These are phyloP conservation scores for Serranus cabrilla DNA, from an alignment of 2,797 vertebrate species.

Conservation along the genomic window DNA sequence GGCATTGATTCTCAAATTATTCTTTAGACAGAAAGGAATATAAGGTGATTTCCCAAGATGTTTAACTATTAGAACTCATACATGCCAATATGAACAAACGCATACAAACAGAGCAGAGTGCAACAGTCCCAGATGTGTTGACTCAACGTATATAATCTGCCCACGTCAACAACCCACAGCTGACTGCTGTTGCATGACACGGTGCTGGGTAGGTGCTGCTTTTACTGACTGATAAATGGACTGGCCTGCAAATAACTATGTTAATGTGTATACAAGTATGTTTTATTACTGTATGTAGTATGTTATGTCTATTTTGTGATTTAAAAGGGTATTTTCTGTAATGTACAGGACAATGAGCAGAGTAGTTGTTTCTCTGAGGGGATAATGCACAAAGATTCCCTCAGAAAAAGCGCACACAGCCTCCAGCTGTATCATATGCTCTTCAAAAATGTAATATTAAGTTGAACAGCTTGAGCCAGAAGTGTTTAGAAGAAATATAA, in stretches of 20 bases:
- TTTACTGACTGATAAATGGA: neutral
- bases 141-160: neutral
- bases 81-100: neutral
- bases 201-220: slow-evolving; percentile 9
- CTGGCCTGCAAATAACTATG: neutral
- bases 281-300: neutral
- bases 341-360: too few species aligned
- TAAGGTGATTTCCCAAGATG: too few species aligned
- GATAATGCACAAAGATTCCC: too few species aligned
- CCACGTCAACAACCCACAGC: neutral
- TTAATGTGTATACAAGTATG: neutral
- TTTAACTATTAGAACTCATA: neutral
- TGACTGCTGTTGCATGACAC: neutral
- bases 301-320: neutral
- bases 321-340: neutral
- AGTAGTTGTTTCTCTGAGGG: neutral
- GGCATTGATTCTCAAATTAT: too few species aligned
- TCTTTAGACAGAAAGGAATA: too few species aligned
- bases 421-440: neutral
- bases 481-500: neutral
- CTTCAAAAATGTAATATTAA: too few species aligned
- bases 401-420: neutral
- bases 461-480: neutral
- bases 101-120: too few species aligned
- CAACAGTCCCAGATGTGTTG: neutral